Base-by-base conservation (phyloP, 2,888 invertebrate species). In the Acheta domesticus region DNA sequence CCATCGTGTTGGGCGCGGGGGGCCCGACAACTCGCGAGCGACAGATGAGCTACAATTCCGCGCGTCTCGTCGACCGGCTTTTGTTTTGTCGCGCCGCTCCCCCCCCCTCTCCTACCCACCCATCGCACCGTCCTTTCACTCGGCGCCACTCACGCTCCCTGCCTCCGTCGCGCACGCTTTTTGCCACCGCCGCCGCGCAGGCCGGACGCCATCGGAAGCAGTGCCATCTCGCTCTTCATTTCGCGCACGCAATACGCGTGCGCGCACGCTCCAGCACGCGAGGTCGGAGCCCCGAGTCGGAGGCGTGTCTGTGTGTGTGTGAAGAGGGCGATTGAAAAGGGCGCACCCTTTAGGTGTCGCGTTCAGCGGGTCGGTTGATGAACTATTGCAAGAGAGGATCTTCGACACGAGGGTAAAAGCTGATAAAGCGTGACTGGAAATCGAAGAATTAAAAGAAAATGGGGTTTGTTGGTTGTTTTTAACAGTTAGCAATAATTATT, bases 21-120 rank as follows among this genome's bases (percentile, higher is more conserved):
- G 0, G 1, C 16, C n/a, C 62, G 16, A 62, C n/a, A 62, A n/a
- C 62, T 14, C 62, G 16, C 14, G n/a, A 62, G 16, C 62, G 62
- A 62, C 62, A 62, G 62, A 62, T 62, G 62, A 62, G 62, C n/a
- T 62, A n/a, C 62, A 62, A 62, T 62, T 62, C 62, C 62, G 62
- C 62, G 62, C 62, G 62, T 62, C 62, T 62, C 62, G 62, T 62
- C 62, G 16, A 62, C 62, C 62, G 62, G 62, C 62, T 62, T 62
- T 62, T 62, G 62, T 62, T 62, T 62, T 62, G 62, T 62, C 62
- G 62, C n/a, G 62, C 62, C 62, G 62, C 5, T 4, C 62, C 62
- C 62, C n/a, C 14, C 8, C 16, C 12, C 62, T 11, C 62, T 0
- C 11, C 5, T 12, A 2, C 62, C n/a, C 16, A 2, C 1, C 62